Base-by-base conservation (phyloP, 1,140 invertebrate genomes). In the Rhysida immarginata region DNA sequence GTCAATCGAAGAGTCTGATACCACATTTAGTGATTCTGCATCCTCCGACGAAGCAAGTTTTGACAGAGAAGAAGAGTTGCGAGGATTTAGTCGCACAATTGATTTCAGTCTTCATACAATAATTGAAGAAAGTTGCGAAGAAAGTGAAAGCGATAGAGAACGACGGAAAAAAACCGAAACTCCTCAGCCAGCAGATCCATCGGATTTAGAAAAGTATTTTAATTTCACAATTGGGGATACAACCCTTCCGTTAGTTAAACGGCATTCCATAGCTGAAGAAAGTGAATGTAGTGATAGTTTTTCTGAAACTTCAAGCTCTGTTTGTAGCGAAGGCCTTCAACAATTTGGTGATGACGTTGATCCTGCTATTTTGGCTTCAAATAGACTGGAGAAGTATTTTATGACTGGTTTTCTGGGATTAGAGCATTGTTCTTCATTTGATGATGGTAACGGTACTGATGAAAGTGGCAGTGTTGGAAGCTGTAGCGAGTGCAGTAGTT, bases 61-160 rank as follows among this genome's bases (percentile, higher is more conserved):
- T 11, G 80, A 85, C 63, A 75, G 84, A 2, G 85, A 87, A 61
- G 85, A 88, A 59, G 86, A 89, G 59, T 74, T 88, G 23, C 71
- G 82, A 2, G 84, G 84, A 2, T 89, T 87, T 63, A 82, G 85
- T 29, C 53, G 59, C 16, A 11, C 44, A n/a, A 46, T 51, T 26
- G 87, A 92, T 68, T 90, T 92, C 60, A 91, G 87, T 0, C 71
- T 95, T 50, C 88, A 93, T 62, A 95, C 90, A 0, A 95, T 95
- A 60, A 81, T 91, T 0, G 90, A 95, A 72, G 90, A 94, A 68
- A 90, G 86, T 58, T 92, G 88, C 65, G 89, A 93, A 69, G 89
- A 94, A 68, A 71, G 67, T 44, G 71, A 91, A 81, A 60, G 59
- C 48, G 65, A 66, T 44, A 59, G 61, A 42, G 66, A 85, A 51